These are phyloP conservation scores for Staurois parvus DNA, from an alignment of 2,797 vertebrate species.

Conservation along the genomic window DNA sequence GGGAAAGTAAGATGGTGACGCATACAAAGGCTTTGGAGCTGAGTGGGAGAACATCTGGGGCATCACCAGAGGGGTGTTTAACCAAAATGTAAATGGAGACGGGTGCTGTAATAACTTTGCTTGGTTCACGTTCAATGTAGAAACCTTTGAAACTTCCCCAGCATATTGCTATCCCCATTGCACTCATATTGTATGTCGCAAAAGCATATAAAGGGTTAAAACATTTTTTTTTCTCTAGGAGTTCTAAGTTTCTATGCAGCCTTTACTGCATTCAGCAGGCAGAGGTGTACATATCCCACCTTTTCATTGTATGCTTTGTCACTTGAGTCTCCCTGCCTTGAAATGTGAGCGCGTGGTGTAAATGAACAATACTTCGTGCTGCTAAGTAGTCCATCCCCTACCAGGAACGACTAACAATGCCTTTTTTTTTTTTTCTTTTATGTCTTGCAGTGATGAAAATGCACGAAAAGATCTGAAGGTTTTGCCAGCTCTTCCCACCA, in stretches of 20 bases:
- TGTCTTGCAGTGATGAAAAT: constrained; percentile 83
- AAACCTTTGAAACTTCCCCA: no score
- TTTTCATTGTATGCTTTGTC: constrained; percentile 55
- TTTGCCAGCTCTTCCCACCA: constrained; percentile 89
- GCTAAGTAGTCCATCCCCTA: constrained; percentile 17
- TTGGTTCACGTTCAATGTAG: no score
- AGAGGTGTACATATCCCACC: constrained; percentile 50
- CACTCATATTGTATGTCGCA: no score
- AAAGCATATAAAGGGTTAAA: no score
- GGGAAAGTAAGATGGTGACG: no score
- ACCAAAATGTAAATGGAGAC: no score
- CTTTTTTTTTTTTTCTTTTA: not conserved
- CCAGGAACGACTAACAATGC: constrained; percentile 17
- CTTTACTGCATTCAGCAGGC: not conserved
- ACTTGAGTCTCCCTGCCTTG: constrained; percentile 67
- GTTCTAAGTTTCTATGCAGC: not conserved
- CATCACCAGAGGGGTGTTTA: no score
- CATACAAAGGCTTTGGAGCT: no score
- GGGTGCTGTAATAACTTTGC: no score
- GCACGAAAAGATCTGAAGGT: constrained; percentile 89
- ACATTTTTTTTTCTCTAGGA: no score
- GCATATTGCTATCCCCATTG: no score
- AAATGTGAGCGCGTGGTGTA: constrained; percentile 36
- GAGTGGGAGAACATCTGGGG: no score
- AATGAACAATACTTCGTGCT: not conserved